Base-by-base conservation (phyloP, 1,140 invertebrate species). In the Orius insidiosus region DNA sequence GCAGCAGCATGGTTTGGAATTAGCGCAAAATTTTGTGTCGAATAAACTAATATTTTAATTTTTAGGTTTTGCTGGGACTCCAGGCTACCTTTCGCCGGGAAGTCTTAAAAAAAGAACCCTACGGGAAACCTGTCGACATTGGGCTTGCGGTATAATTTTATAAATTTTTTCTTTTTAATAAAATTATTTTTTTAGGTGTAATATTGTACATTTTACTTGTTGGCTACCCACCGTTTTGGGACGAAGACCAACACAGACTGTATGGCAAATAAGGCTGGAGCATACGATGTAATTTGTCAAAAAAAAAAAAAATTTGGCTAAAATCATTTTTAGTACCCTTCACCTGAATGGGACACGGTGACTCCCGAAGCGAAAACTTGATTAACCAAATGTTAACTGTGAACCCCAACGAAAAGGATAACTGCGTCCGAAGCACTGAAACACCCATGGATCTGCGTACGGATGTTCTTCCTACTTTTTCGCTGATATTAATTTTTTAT, bases 71-170 rank as follows among this genome's bases (percentile, higher is more conserved):
- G 96, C 96, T 56, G 96, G 96, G 47, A 99, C 96, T 57, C 96
- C 96, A 7, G 96, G 96, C 33, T 98, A 98, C 63, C 69, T 99
- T 49, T 98, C 93, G 48, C 96, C 96, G 41, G n/a, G 96, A 99
- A 72, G 96, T 99, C 19, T 74, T 99, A 52, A 96, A 98, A 68
- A 99, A 99, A 69, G 96, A 99, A 65, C 93, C 96, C 0, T 99
- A 99, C 66, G 95, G 95, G 45, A 98, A 99, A 68, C 93, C 96
- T 44, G 96, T 99, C 52, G 96, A 99, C 72, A 98, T 99, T 99
- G 96, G 96, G 96, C 96, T 31, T 99, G 96, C 68, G 96, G 78
- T 80, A 59, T 67, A 66, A 63, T 42, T 24, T 36, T 33, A n/a
- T n/a, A n/a, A n/a, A n/a, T 9, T 31, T 43, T 18, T 40, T 10